Percentiles rank a stretch among this genome's conserved stretches.
Evolutionary conservation across 1,140 invertebrate species (phyloP).

Genomic region (Bathynomus jamesi): DNA sequence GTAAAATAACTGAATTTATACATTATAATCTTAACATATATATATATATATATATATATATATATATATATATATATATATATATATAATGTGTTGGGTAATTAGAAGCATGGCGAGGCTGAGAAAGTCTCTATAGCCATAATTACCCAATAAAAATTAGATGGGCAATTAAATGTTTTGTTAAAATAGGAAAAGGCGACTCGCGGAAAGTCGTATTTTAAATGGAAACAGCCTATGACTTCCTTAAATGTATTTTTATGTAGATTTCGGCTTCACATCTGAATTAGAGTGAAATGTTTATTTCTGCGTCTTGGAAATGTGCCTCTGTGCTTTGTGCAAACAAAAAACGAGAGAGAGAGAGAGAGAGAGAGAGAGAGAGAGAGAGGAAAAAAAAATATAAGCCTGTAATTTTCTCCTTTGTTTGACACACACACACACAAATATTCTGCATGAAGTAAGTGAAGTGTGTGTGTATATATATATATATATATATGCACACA

Average conservation of each 20-base stretch:
- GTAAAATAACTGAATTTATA: too few species aligned
- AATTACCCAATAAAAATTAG: neutral
- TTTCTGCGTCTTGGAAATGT: neutral
- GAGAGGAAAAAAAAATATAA: neutral
- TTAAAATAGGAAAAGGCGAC: neutral
- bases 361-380: conserved; percentile 10
- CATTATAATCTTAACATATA: neutral
- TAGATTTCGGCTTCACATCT: neutral
- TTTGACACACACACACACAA: neutral
- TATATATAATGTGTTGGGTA: neutral
- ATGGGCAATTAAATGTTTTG: conserved; percentile 1
- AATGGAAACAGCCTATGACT: neutral
- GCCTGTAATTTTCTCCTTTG: neutral
- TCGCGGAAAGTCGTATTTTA: neutral
- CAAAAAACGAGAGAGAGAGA: conserved; percentile 8
- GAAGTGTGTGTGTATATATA: neutral
- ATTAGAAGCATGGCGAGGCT: neutral
- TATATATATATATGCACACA: conserved; percentile 3
- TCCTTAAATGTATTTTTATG: neutral
- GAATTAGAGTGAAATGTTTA: neutral
- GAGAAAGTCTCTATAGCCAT: conserved; percentile 1
- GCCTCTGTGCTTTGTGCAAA: neutral
- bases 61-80: neutral
- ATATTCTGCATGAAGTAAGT: neutral
- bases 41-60: neutral